A percentile compares a stretch with the other conserved stretches of the same genome.
Evolutionary conservation across 1,140 invertebrate species (phyloP).

Genomic region (Zaprionus tsacasi): DNA sequence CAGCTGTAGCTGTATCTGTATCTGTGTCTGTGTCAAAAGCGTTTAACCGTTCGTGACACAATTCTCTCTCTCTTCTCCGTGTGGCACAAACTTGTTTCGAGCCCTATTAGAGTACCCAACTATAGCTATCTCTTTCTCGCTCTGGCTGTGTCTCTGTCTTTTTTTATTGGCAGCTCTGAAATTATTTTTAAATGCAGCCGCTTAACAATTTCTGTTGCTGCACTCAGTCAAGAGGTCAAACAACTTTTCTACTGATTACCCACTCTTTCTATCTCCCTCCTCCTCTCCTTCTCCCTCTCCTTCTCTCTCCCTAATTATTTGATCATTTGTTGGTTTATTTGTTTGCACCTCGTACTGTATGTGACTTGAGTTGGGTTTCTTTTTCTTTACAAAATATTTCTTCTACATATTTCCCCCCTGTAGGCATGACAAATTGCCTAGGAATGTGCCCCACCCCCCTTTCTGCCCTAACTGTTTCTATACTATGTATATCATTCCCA

Average conservation of each 20-base stretch:
- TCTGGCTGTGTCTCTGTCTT: conserved; percentile 6
- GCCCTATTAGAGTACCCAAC: conserved; percentile 59
- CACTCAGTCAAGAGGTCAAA: conserved; percentile 75
- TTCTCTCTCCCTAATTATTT: conserved; percentile 57
- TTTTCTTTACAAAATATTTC: no score
- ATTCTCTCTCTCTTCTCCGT: conserved; percentile 67
- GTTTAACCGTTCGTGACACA: conserved; percentile 75
- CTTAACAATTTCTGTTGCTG: conserved; percentile 76
- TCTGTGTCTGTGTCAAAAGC: conserved; percentile 45
- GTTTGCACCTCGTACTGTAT: conserved; percentile 55
- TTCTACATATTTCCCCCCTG: not conserved
- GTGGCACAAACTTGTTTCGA: conserved; percentile 69
- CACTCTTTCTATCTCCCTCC: not conserved
- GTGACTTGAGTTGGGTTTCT: conserved; percentile 28
- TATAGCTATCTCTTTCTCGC: not conserved
- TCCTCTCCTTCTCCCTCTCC: not conserved
- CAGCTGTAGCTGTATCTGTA: conserved; percentile 16
- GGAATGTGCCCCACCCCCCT: conserved; percentile 51
- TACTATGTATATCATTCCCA: conserved; percentile 1
- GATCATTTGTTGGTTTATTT: conserved; percentile 57
- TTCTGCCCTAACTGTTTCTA: conserved; percentile 13
- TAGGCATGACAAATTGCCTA: conserved; percentile 70
- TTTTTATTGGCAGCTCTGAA: conserved; percentile 79
- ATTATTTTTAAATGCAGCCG: conserved; percentile 82
- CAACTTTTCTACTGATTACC: conserved; percentile 69